These are phyloP conservation scores for Gastrophysa polygoni DNA, from an alignment of 2,888 invertebrate genomes.

Conservation along the genomic window DNA sequence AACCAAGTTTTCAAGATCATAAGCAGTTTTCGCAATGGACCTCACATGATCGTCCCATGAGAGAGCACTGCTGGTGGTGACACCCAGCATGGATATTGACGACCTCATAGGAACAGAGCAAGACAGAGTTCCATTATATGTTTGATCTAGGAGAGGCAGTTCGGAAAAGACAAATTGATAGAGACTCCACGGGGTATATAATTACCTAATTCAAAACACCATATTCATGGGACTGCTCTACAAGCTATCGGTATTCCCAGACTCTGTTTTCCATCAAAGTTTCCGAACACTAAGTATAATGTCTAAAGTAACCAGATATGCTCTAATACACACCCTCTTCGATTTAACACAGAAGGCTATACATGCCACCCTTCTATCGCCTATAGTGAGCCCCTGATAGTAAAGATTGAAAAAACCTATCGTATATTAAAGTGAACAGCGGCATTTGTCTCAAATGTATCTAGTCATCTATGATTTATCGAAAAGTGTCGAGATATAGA, in stretches of 20 bases:
- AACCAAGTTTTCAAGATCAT: too few species aligned
- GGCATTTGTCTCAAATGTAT: slow-evolving; percentile 20
- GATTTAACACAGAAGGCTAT: background rate
- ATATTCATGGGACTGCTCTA: too few species aligned
- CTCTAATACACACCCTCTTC: background rate
- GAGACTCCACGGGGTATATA: too few species aligned
- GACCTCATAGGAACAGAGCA: too few species aligned
- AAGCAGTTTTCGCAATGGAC: too few species aligned
- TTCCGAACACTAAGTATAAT: background rate
- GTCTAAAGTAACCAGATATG: background rate
- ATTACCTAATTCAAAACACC: too few species aligned
- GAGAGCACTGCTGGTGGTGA: too few species aligned
- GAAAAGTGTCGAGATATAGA: slow-evolving; percentile 1
- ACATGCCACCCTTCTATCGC: background rate
- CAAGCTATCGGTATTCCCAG: background rate
- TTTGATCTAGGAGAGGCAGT: too few species aligned
- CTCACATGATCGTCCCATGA: too few species aligned
- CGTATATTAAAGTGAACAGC: slow-evolving; percentile 10
- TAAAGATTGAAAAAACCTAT: slow-evolving; percentile 14
- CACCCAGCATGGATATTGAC: too few species aligned
- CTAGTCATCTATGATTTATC: background rate
- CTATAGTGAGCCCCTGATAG: slow-evolving; percentile 9
- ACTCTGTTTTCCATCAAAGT: background rate
- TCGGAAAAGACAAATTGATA: too few species aligned
- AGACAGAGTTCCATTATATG: too few species aligned